Evolutionary conservation across 2,113 vertebrate genomes (phyloP), one percentile per base, ranked within the genome.

Genomic region (Grammomys dolichurus): DNA sequence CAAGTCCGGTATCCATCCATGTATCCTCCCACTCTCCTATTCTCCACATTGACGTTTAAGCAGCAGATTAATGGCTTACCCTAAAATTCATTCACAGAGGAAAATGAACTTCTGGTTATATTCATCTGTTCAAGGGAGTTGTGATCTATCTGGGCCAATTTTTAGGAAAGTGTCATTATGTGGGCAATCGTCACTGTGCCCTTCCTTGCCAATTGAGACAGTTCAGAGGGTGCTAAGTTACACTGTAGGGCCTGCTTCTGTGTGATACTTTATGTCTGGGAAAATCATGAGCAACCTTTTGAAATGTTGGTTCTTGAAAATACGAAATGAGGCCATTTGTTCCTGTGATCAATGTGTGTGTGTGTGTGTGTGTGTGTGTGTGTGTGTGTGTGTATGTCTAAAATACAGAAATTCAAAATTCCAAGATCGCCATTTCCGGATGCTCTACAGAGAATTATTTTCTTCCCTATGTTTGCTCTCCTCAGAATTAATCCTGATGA

Each of bases 401-500:
- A 86, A 69, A 60, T 91, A 12, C 19, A 82, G 33, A 89, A 36
- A 58, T 94, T 92, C 24, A 95, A 10, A 95, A 78, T 14, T 63
- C 7, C 20, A 63, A 56, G 9, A 36, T 54, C 7, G 63, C 67
- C 54, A 33, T 93, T 97, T 95, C 86, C 94, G 80, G 46, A 90
- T 46, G 46, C 60, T 95, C 96, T 96, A 65, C 65, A 85, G 40
- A 87, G 70, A 24, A 46, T 10, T 69, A 92, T 46, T 94, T 96
- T 90, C 86, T 82, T 95, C 92, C 40, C 89, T 84, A 96, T 97
- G 96, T 97, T 96, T 97, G 93, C 93, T 95, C 95, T 96, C 78
- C 90, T 96, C 82, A 97, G 98, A 98, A 98, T 98, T 98, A 98
- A 98, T 98, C 97, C 98, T 95, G 97, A 98, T 98, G 98, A 98